phyloP scores from a whole-genome alignment of 2,797 vertebrate species.

The Staurois parvus region DNA sequence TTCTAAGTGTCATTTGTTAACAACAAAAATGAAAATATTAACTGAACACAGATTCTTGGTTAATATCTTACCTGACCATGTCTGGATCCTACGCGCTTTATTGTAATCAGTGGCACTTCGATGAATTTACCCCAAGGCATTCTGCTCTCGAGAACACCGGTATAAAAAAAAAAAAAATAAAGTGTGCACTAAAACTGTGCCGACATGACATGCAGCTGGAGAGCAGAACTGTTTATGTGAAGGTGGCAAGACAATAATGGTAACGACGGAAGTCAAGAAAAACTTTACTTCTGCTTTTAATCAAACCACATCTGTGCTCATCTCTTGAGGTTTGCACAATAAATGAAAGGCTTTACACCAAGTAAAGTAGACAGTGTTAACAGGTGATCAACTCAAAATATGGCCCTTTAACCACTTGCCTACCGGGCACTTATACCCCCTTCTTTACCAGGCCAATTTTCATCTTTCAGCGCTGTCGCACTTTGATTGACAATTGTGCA shows the following conservation, averaged over 20 bases:
- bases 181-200: constrained; percentile 50
- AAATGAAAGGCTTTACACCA: background rate
- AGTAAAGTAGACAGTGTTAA: background rate
- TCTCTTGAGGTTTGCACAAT: constrained; percentile 24
- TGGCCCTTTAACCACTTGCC: no score
- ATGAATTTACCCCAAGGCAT: constrained; percentile 86
- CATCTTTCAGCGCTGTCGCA: no score
- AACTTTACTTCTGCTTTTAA: constrained; percentile 55
- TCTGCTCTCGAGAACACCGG: constrained; percentile 61
- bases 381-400: background rate
- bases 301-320: constrained; percentile 35
- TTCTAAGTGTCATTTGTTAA: background rate
- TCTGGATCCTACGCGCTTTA: constrained; percentile 76
- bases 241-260: background rate
- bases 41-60: background rate
- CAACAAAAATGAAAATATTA: background rate
- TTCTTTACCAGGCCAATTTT: no score
- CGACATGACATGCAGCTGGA: constrained; percentile 39
- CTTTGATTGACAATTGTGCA: no score
- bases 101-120: constrained; percentile 83
- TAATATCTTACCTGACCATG: constrained; percentile 84
- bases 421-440: no score
- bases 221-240: constrained; percentile 20
- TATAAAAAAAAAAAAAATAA: background rate
- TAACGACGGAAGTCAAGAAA: constrained; percentile 46